Percentiles rank a stretch among this genome's conserved stretches.
These are phyloP conservation scores for Ischnura elegans DNA, from an alignment of 2,888 invertebrate genomes.

Conservation along the genomic window DNA sequence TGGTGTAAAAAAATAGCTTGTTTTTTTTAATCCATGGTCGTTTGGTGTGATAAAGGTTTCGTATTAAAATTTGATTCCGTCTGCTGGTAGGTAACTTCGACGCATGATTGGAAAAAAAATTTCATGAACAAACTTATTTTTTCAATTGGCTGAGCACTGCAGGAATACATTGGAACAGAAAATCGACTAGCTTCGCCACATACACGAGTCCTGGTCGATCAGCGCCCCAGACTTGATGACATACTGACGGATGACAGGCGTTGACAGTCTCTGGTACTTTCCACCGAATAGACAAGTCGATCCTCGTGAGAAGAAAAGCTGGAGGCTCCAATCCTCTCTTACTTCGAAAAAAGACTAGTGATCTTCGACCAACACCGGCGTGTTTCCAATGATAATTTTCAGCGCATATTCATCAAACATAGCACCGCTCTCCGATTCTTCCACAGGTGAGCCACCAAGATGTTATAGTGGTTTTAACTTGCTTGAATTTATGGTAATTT, in stretches of 20 bases:
- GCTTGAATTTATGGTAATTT: no score
- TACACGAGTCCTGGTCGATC: not conserved
- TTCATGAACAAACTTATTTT: not conserved
- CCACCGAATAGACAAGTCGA: not conserved
- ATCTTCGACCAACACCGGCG: not conserved
- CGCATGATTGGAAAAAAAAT: not conserved
- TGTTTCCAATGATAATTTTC: not conserved
- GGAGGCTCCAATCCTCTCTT: not conserved
- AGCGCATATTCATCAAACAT: not conserved
- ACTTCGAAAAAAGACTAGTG: not conserved
- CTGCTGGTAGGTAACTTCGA: not conserved
- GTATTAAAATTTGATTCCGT: not conserved
- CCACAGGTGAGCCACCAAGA: not conserved
- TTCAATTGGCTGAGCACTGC: not conserved
- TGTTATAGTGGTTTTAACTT: no score
- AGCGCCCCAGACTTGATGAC: not conserved
- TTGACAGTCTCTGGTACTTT: not conserved
- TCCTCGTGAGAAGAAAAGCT: not conserved
- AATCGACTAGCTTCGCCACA: not conserved
- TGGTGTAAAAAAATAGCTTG: not conserved
- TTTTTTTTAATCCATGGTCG: no score
- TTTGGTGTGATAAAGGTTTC: not conserved
- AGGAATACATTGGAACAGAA: not conserved
- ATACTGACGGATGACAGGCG: not conserved
- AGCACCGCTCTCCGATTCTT: not conserved